Conservation (phyloP, 2,888 invertebrate genomes). For the Willowsia nigromaculata region DNA sequence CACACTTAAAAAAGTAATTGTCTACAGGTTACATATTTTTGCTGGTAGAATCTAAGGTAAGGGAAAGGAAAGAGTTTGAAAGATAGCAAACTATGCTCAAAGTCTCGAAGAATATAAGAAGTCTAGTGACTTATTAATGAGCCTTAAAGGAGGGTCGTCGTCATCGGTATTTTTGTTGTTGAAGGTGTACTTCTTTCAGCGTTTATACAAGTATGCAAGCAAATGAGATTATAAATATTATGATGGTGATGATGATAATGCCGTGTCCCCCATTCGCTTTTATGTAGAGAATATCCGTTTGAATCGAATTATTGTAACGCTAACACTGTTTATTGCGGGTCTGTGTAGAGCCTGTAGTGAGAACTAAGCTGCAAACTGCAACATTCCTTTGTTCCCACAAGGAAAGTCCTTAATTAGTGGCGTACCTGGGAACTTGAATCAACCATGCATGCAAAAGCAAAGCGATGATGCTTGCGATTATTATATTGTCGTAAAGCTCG, state of each 20-base stretch:
- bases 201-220: not conserved
- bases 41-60: not conserved
- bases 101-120: not conserved
- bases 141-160: not conserved
- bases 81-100: not conserved
- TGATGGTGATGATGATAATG: constrained; percentile 15
- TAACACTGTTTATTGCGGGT: not conserved
- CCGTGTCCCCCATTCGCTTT: not conserved
- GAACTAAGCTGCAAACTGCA: constrained; percentile 14
- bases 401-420: constrained; percentile 55
- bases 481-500: not conserved
- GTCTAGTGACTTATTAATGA: not conserved
- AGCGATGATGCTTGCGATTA: not conserved
- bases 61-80: not conserved
- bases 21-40: not conserved
- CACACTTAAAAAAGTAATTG: constrained; percentile 1
- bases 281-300: constrained; percentile 1
- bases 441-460: not conserved
- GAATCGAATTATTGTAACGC: not conserved
- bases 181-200: not conserved
- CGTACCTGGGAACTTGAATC: not conserved
- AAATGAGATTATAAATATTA: not conserved
- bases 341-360: not conserved
- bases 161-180: not conserved
- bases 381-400: constrained; percentile 35